Percentiles rank a stretch among this genome's conserved stretches.
These are phyloP conservation scores for Coccyzus lansbergi DNA, from an alignment of 2,797 vertebrate genomes.

Conservation along the genomic window DNA sequence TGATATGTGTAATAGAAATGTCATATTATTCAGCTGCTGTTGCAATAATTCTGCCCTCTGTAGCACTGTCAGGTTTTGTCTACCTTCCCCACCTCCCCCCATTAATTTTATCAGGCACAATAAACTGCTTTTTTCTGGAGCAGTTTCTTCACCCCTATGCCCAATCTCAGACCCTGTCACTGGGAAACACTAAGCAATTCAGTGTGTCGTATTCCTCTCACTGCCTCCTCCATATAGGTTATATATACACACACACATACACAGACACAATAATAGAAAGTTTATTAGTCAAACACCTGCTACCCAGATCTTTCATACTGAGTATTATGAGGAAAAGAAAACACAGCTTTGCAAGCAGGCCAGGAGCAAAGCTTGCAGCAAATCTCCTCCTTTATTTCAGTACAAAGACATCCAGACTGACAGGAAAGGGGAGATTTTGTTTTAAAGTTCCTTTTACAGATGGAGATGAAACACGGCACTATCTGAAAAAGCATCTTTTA, in stretches of 20 bases:
- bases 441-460: neutral
- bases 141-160: neutral
- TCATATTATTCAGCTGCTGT: neutral
- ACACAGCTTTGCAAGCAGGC: neutral
- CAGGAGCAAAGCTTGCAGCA: neutral
- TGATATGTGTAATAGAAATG: neutral
- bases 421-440: neutral
- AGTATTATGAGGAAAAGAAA: neutral
- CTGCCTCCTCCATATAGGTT: neutral
- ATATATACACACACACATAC: neutral
- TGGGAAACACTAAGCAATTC: neutral
- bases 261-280: neutral
- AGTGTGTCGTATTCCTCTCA: neutral
- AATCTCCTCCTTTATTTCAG: neutral
- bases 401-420: neutral
- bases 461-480: neutral
- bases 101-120: neutral
- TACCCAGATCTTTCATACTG: neutral
- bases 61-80: neutral
- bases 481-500: neutral
- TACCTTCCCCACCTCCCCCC: too few relatives aligned
- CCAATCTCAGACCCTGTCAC: accelerated
- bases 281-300: constrained; percentile 26
- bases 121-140: neutral
- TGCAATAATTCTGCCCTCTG: neutral